Percentiles rank a stretch among this genome's conserved stretches.
These are phyloP conservation scores for Mustela erminea DNA, from an alignment of 2,797 vertebrate species.

Conservation along the genomic window DNA sequence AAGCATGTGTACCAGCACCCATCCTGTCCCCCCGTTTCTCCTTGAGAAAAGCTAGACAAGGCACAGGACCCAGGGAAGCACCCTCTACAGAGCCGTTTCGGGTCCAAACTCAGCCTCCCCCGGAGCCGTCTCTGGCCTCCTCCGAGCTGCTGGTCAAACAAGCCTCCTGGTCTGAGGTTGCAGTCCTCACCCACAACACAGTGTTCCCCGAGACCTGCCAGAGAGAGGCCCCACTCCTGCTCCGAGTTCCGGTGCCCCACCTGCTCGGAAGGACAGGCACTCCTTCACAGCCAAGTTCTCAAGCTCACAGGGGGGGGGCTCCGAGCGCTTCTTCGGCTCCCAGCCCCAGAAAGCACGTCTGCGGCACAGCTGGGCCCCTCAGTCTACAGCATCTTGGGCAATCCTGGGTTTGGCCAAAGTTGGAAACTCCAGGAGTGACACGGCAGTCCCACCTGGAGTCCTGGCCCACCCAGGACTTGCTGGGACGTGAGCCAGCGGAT, in stretches of 20 bases:
- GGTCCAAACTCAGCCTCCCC: not conserved
- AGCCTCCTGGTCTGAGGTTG: not conserved
- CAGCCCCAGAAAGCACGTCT: not conserved
- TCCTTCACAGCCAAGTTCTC: not conserved
- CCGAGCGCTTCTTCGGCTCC: not conserved
- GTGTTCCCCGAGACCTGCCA: not conserved
- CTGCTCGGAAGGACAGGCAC: not conserved
- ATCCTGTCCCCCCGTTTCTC: not conserved
- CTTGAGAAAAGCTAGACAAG: not conserved
- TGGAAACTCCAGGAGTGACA: not conserved
- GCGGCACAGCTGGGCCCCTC: not conserved
- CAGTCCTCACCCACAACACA: not conserved
- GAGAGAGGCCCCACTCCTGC: not conserved
- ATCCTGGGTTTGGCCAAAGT: not conserved
- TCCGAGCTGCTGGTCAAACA: not conserved
- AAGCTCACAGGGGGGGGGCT: not conserved
- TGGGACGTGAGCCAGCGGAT: not conserved
- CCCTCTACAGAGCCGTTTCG: not conserved
- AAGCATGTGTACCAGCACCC: not conserved
- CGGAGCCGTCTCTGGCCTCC: not conserved
- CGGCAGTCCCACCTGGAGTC: not conserved
- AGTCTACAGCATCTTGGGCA: not conserved
- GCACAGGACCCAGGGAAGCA: not conserved
- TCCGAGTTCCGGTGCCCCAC: not conserved
- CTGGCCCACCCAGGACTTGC: not conserved